Evolutionary conservation across 2,797 vertebrate genomes (phyloP).

Genomic region (Enteromius trimaculatus): DNA sequence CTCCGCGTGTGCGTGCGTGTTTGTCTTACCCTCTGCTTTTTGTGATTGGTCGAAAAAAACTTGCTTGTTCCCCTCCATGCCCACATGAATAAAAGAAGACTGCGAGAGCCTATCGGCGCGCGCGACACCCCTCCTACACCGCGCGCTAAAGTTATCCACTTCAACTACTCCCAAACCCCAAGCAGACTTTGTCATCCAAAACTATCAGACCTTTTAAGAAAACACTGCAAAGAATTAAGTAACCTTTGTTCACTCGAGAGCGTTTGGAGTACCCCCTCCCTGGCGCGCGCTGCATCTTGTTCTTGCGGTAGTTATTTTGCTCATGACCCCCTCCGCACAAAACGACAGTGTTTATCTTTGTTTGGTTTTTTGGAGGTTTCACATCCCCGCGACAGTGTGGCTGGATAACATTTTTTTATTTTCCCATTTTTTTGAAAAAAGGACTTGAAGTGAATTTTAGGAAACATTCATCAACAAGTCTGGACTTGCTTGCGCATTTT

Average conservation of each 20-base stretch:
- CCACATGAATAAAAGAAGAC: slow-evolving; percentile 82
- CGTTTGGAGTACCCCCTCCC: slow-evolving; percentile 56
- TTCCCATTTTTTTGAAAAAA: slow-evolving; percentile 36
- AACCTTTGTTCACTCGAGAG: slow-evolving; percentile 64
- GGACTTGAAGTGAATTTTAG: slow-evolving; percentile 47
- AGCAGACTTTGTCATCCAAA: slow-evolving; percentile 68
- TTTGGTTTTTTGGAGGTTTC: slow-evolving; percentile 52
- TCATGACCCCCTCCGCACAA: slow-evolving; percentile 52
- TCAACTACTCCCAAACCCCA: slow-evolving; percentile 72
- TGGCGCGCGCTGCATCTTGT: slow-evolving; percentile 58
- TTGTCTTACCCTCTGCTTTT: slow-evolving; percentile 55
- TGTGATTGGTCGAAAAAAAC: slow-evolving; percentile 78
- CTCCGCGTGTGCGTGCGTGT: slow-evolving; percentile 38
- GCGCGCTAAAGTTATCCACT: slow-evolving; percentile 75
- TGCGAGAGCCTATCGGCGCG: slow-evolving; percentile 80
- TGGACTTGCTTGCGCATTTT: slow-evolving; percentile 58
- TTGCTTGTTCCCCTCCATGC: slow-evolving; percentile 72
- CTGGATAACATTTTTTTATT: slow-evolving; percentile 55
- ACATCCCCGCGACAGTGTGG: slow-evolving; percentile 26
- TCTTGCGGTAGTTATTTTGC: slow-evolving; percentile 52
- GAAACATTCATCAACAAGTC: slow-evolving; percentile 52
- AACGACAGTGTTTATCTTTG: slow-evolving; percentile 47
- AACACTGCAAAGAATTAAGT: slow-evolving; percentile 65
- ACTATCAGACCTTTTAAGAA: slow-evolving; percentile 66
- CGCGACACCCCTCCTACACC: slow-evolving; percentile 64